Base-by-base conservation (phyloP, 2,113 vertebrate genomes). In the Anhinga rufa region DNA sequence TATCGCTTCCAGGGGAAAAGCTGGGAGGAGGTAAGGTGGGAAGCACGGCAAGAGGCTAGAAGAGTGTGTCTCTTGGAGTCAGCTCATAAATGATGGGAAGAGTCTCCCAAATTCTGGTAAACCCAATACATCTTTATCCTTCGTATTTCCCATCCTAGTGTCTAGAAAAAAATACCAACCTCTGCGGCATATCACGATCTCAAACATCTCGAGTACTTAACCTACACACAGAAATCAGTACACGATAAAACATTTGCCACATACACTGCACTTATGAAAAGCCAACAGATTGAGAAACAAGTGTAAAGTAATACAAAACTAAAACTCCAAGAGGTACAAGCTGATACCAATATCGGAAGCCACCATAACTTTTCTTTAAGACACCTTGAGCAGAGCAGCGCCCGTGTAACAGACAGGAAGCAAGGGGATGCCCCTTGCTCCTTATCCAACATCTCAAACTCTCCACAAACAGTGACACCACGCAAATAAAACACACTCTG, bases 211-310 rank as follows among this genome's bases (percentile, higher is more conserved):
- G 26, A 86, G n/a, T 3, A 7, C 17, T 62, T 62, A 44, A 40
- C 12, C 61, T n/a, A 26, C 71, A 66, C 51, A 29, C 17, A 48
- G 19, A 26, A 82, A 86, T 46, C 55, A 57, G 61, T 21, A 57
- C 1, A 8, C 91, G 54, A 78, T 58, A 82, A 68, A 79, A 49
- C 11, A 52, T n/a, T 12, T 57, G 34, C 36, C 58, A 38, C 28
- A 17, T 19, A 24, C 0, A 0, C 42, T 36, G 28, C 1, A 4
- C 29, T 60, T 6, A 1, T 0, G 5, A 55, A 34, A 40, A 89
- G 15, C 19, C 2, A 5, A 5, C 48, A 84, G 69, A 38, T 4
- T 58, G 38, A 81, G 34, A 22, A 75, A 32, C 36, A 66, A 88
- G 48, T 20, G 34, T 26, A 38, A 86, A 90, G 38, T 12, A 29